Evolutionary conservation across 2,797 vertebrate genomes (phyloP).

Genomic region (Microcaecilia unicolor): DNA sequence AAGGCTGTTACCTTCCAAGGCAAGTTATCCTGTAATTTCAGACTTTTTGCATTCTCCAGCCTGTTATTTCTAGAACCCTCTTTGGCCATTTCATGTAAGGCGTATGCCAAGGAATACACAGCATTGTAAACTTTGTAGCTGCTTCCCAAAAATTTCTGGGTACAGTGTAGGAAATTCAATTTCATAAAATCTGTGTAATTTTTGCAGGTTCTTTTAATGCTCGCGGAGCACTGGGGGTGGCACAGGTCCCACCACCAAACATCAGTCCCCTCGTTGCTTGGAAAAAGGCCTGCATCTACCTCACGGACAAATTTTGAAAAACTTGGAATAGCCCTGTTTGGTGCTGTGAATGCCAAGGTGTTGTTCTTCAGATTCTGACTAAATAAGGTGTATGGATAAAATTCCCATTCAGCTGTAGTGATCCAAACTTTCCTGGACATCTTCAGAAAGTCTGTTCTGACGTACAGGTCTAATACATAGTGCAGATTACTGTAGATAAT

Average conservation of each 20-base stretch:
- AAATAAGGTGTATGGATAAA: no score
- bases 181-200: background rate
- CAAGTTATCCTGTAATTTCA: background rate
- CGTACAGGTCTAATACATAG: background rate
- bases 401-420: background rate
- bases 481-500: background rate
- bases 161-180: background rate
- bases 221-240: background rate
- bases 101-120: background rate
- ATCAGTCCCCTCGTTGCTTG: background rate
- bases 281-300: background rate
- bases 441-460: background rate
- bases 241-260: background rate
- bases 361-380: no score
- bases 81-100: background rate
- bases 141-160: background rate
- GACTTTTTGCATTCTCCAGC: background rate
- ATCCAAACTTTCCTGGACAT: background rate
- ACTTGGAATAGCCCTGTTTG: background rate
- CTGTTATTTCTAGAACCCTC: background rate
- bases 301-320: background rate
- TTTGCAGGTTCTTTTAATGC: background rate
- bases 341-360: no score
- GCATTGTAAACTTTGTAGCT: conserved; percentile 1
- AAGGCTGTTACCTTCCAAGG: background rate